Base-by-base conservation (phyloP, 2,888 invertebrate genomes). In the Limnephilus auricula region DNA sequence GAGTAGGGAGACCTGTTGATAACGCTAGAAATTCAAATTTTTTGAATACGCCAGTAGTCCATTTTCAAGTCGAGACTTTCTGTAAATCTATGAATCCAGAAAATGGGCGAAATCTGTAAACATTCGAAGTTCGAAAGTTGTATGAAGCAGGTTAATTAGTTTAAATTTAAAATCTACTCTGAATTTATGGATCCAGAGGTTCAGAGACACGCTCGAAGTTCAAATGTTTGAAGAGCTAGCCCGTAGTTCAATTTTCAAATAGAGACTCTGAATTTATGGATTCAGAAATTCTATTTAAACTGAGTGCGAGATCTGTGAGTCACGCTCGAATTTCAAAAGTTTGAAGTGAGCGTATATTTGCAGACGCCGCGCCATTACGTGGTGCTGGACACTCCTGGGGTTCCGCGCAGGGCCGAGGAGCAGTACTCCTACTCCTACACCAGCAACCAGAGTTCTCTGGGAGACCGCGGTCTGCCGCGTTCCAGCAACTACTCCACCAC, bases 301-400 rank as follows among this genome's bases (percentile, higher is more conserved):
- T 25, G 30, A 37, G n/a, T 12, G 45, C 15, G 25, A 31, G 80
- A 34, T 13, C 32, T 34, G 30, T 82, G 40, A 30, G 31, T 85
- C 78, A 40, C n/a, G 25, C 25, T 25, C 37, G 90, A 83, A 37
- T 32, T n/a, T 25, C 32, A 45, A 65, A 30, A 65, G 25, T 31
- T 50, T 45, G 86, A 31, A 50, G 18, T 32, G 84, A 79, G 80
- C 34, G 82, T 95, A 96, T 96, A 96, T 96, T 96, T 97, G 95
- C 97, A 98, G 98, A 98, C 97, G 98, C 98, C 98, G 94, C 97
- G 98, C 95, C 97, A 98, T 96, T 98, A 98, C 96, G 97, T 98
- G 96, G 97, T 98, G 95, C 97, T 97, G 95, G 98, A 98, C 95
- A 97, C 97, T 94, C 97, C 97, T 93, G 96, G 97, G 94, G 95